phyloP scores from a whole-genome alignment of 2,888 invertebrate genomes.

The Psococerastis gibbosa region DNA sequence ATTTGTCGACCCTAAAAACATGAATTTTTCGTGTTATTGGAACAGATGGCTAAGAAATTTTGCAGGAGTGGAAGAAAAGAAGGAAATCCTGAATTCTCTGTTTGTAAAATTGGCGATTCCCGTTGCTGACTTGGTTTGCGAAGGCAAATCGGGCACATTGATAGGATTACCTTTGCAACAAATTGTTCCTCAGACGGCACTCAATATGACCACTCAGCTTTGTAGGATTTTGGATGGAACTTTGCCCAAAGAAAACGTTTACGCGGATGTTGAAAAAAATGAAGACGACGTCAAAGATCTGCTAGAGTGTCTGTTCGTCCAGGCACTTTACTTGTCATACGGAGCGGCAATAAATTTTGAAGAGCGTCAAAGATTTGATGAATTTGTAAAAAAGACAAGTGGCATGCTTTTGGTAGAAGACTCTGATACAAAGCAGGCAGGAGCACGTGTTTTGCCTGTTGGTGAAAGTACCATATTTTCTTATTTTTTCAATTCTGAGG shows the following conservation, averaged over 20 bases:
- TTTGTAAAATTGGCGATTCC: conserved; percentile 60
- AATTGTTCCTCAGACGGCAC: conserved; percentile 64
- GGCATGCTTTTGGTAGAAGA: conserved; percentile 53
- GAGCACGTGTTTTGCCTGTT: conserved; percentile 36
- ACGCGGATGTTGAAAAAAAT: conserved; percentile 26
- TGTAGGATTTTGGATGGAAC: conserved; percentile 63
- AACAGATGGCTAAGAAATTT: conserved; percentile 48
- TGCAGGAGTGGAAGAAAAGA: conserved; percentile 29
- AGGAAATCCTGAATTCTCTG: conserved; percentile 33
- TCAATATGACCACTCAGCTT: conserved; percentile 75
- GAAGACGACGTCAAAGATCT: conserved; percentile 36
- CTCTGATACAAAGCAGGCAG: conserved; percentile 37
- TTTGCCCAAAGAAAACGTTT: conserved; percentile 20
- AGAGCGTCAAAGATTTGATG: conserved; percentile 54
- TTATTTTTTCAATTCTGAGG: conserved; percentile 51
- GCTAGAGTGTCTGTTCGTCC: conserved; percentile 50
- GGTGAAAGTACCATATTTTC: conserved; percentile 56
- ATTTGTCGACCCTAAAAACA: conserved; percentile 78
- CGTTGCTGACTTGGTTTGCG: conserved; percentile 48
- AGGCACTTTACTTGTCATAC: conserved; percentile 66
- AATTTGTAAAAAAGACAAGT: conserved; percentile 52
- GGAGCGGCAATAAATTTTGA: conserved; percentile 58
- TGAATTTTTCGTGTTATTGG: conserved; percentile 76
- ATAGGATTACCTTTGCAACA: conserved; percentile 52
- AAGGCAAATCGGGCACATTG: conserved; percentile 52